Percentiles rank a stretch among this genome's conserved stretches.
Conservation (phyloP, 2,113 vertebrate species). For the Talpa occidentalis region DNA sequence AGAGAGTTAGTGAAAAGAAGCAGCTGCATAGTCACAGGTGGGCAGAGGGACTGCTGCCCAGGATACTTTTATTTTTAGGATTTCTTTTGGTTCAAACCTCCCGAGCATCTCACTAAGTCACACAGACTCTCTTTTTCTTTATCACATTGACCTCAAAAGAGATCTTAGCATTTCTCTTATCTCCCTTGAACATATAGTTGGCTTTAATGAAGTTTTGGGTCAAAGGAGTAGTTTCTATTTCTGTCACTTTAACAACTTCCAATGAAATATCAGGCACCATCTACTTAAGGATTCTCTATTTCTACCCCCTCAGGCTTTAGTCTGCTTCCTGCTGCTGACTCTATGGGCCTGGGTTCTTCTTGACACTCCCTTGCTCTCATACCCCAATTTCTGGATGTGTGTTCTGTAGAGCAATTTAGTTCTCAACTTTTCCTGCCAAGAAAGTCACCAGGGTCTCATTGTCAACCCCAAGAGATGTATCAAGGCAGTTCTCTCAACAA, state of each 20-base stretch:
- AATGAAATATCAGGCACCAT: no score
- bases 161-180: background rate
- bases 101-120: background rate
- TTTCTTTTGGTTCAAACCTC: background rate
- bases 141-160: background rate
- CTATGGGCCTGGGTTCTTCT: no score
- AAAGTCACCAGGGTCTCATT: background rate
- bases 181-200: background rate
- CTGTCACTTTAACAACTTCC: no score
- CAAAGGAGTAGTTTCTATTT: background rate
- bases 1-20: no score
- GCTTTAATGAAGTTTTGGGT: background rate
- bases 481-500: background rate
- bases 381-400: rapidly evolving
- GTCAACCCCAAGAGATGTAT: background rate
- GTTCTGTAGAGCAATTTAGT: background rate
- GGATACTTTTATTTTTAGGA: background rate
- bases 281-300: background rate
- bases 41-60: no score
- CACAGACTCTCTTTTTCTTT: background rate
- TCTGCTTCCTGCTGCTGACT: no score
- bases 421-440: background rate
- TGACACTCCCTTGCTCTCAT: background rate
- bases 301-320: background rate
- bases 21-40: no score